Conservation (phyloP, 2,113 vertebrate species). For the Oxyura jamaicensis region DNA sequence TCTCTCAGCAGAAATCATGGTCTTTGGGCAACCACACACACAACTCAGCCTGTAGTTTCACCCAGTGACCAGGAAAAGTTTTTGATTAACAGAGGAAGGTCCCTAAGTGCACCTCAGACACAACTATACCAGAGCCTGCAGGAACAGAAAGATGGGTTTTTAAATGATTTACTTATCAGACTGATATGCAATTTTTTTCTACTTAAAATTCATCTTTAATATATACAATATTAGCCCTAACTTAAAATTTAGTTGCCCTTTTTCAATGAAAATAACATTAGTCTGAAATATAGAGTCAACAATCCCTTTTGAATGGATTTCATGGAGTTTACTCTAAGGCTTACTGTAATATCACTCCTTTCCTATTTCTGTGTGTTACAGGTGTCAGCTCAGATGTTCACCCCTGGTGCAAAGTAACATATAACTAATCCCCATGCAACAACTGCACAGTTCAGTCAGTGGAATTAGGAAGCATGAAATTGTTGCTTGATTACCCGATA, state of each 20-base stretch:
- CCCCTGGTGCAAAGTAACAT: not conserved
- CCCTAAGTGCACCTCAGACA: not conserved
- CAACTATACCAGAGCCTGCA: not conserved
- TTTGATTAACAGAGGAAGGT: rapidly evolving
- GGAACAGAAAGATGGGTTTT: not conserved
- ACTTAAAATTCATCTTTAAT: not conserved
- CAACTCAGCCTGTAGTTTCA: not conserved
- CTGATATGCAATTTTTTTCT: not conserved
- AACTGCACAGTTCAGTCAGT: rapidly evolving
- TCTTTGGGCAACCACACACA: not conserved
- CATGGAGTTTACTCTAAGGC: not conserved
- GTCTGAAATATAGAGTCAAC: not conserved
- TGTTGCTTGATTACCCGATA: not conserved
- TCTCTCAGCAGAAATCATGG: not conserved
- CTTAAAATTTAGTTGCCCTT: not conserved
- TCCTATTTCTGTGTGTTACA: not conserved
- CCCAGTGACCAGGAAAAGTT: not conserved
- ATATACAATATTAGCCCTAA: not conserved
- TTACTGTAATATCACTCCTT: not conserved
- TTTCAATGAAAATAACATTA: not conserved
- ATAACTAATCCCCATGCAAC: rapidly evolving
- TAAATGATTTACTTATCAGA: not conserved
- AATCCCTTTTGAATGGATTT: not conserved
- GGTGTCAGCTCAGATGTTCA: not conserved
- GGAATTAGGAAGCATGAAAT: not conserved